Conservation (phyloP, 2,888 invertebrate species). For the Nymphalis polychloros region DNA sequence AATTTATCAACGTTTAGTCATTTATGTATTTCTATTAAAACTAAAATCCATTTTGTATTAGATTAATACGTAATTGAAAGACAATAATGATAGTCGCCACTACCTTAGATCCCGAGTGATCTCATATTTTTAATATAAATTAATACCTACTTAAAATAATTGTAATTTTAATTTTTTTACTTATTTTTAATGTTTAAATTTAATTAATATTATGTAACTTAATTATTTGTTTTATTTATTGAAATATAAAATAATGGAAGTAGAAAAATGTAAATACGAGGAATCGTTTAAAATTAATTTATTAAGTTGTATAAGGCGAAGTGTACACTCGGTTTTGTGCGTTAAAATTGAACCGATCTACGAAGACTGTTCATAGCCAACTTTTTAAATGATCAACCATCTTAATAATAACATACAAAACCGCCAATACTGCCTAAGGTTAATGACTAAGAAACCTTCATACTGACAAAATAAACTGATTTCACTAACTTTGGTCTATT, state of each 20-base stretch:
- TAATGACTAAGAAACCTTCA: constrained; percentile 19
- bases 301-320: constrained; percentile 1
- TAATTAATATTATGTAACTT: neutral
- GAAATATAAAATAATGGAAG: neutral
- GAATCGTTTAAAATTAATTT: constrained; percentile 15
- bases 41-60: neutral
- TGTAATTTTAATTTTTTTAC: neutral
- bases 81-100: constrained; percentile 3
- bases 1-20: too few relatives aligned
- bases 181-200: neutral
- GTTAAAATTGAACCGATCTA: neutral
- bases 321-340: neutral
- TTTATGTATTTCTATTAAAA: too few relatives aligned
- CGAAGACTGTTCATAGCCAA: neutral
- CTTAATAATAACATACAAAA: neutral
- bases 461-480: constrained; percentile 31
- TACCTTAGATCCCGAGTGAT: constrained; percentile 22
- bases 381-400: neutral
- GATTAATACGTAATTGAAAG: constrained; percentile 4
- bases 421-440: neutral
- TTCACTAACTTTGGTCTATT: constrained; percentile 32
- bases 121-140: constrained; percentile 35
- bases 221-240: constrained; percentile 8
- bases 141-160: neutral
- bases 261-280: neutral